These are phyloP conservation scores for Martes martes DNA, from an alignment of 2,113 vertebrate species.

Conservation along the genomic window DNA sequence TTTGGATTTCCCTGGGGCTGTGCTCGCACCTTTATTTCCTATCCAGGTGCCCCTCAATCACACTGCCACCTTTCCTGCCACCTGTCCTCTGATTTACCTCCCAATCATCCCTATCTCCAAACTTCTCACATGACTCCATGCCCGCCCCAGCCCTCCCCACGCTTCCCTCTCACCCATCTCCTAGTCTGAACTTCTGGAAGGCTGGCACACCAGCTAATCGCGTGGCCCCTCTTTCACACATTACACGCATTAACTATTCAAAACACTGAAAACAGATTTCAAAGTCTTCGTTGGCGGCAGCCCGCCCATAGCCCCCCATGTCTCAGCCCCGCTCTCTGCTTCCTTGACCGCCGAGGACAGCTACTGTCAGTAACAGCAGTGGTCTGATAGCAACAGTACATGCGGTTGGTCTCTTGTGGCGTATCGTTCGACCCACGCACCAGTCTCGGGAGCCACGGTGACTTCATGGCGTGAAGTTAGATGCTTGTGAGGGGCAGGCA, in stretches of 20 bases:
- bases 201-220: background rate
- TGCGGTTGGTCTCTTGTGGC: background rate
- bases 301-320: background rate
- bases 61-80: background rate
- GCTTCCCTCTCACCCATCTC: background rate
- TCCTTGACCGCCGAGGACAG: background rate
- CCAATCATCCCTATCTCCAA: background rate
- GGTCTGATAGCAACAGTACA: background rate
- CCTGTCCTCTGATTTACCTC: background rate
- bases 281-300: background rate
- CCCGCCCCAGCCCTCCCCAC: background rate
- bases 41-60: accelerated
- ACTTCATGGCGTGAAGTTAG: background rate
- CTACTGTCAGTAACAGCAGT: background rate
- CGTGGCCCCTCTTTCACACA: background rate
- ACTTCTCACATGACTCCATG: background rate
- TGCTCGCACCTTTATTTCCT: background rate
- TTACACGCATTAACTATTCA: background rate
- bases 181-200: background rate
- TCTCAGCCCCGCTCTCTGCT: background rate
- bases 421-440: background rate
- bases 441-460: background rate
- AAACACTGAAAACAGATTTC: background rate
- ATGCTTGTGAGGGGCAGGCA: background rate
- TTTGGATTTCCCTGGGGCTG: background rate